Conservation (phyloP, 1,140 invertebrate genomes). For the Cecropterus lyciades region DNA sequence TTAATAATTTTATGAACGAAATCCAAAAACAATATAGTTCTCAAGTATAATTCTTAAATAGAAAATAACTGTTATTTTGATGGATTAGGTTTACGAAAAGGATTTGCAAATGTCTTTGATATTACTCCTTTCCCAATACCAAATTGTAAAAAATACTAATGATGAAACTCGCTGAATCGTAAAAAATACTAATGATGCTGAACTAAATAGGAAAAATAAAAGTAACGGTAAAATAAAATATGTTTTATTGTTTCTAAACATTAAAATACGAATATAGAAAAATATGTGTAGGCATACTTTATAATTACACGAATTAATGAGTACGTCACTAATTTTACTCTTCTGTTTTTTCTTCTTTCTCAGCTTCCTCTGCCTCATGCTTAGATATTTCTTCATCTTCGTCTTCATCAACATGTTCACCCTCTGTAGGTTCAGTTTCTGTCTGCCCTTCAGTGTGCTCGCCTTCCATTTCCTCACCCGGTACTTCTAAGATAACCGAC, state of each 20-base stretch:
- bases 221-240: not conserved
- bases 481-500: constrained; percentile 51
- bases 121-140: too few relatives aligned
- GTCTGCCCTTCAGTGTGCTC: constrained; percentile 36
- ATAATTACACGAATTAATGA: not conserved
- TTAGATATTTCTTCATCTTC: constrained; percentile 31
- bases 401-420: constrained; percentile 37
- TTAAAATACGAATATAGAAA: not conserved
- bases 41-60: too few relatives aligned
- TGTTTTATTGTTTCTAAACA: not conserved
- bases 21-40: too few relatives aligned
- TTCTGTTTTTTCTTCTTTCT: constrained; percentile 19
- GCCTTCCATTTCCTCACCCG: constrained; percentile 38
- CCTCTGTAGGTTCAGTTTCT: constrained; percentile 38
- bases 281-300: not conserved
- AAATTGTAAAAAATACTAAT: too few relatives aligned
- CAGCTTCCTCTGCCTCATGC: constrained; percentile 34
- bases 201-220: not conserved
- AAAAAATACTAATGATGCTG: too few relatives aligned
- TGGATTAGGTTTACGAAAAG: too few relatives aligned
- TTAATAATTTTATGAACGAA: too few relatives aligned
- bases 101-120: too few relatives aligned
- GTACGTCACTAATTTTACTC: not conserved
- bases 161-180: too few relatives aligned
- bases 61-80: too few relatives aligned